Conservation (phyloP, 2,888 invertebrate genomes). For the Cosmia pyralina region DNA sequence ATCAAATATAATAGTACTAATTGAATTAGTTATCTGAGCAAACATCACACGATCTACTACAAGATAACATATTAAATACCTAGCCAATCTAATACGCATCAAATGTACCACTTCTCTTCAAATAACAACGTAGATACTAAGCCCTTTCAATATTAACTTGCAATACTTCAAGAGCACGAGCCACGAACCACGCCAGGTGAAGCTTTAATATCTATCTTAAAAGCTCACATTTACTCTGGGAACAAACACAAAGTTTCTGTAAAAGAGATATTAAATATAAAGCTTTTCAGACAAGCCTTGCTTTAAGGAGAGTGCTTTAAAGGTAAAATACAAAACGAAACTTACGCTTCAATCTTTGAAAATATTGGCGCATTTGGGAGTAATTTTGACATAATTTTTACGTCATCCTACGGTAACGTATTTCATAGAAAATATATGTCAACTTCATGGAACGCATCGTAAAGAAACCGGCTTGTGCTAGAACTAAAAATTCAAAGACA, state of each 20-base stretch:
- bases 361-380: not conserved
- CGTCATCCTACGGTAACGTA: too few relatives aligned
- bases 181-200: conserved; percentile 24
- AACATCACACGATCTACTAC: not conserved
- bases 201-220: conserved; percentile 35
- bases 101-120: not conserved
- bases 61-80: too few relatives aligned
- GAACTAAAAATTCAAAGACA: not conserved
- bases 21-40: not conserved
- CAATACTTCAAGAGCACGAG: conserved; percentile 19
- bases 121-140: conserved; percentile 3
- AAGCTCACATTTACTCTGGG: conserved; percentile 30
- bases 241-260: conserved; percentile 44
- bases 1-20: not conserved
- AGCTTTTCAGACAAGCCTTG: not conserved
- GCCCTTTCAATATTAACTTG: conserved; percentile 12
- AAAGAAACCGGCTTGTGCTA: not conserved
- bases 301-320: not conserved
- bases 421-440: too few relatives aligned
- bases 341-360: not conserved
- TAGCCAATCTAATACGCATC: not conserved
- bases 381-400: not conserved
- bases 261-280: conserved; percentile 37
- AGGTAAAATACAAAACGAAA: not conserved
- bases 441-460: not conserved